These are phyloP conservation scores for Corydoras sp. DNA, from an alignment of 2,113 vertebrate species.

Conservation along the genomic window DNA sequence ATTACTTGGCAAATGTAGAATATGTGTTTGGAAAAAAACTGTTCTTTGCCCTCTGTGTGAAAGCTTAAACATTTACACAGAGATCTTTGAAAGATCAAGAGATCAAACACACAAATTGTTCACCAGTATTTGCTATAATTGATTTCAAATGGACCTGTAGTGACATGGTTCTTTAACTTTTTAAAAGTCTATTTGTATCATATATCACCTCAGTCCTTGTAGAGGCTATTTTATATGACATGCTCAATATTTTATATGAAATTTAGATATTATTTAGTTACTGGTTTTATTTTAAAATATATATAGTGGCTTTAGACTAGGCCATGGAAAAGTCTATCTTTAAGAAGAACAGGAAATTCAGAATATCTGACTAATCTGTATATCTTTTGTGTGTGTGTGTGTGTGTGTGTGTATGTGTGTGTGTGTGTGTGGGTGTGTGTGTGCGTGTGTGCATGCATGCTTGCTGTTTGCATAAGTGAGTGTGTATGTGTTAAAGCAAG, in stretches of 20 bases:
- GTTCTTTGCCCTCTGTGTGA: slow-evolving; percentile 16
- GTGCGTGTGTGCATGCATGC: background rate
- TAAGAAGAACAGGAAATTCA: background rate
- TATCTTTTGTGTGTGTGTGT: background rate
- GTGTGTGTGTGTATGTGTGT: background rate
- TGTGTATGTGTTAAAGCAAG: slow-evolving; percentile 1
- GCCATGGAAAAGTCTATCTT: background rate
- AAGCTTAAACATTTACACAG: slow-evolving; percentile 29
- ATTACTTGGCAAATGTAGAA: background rate
- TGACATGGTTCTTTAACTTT: background rate
- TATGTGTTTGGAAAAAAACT: background rate
- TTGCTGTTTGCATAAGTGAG: background rate
- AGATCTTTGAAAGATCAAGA: slow-evolving; percentile 1
- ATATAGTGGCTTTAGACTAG: no score
- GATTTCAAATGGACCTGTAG: background rate
- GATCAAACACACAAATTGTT: slow-evolving; percentile 1
- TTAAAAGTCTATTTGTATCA: background rate
- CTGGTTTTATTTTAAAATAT: no score
- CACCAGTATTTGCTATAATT: background rate
- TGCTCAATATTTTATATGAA: no score
- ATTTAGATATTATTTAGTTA: no score
- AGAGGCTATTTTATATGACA: no score
- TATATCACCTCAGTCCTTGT: background rate
- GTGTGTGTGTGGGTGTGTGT: background rate
- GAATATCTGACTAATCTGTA: background rate